Evolutionary conservation across 2,888 invertebrate genomes (phyloP).

Genomic region (Magallana nippona): DNA sequence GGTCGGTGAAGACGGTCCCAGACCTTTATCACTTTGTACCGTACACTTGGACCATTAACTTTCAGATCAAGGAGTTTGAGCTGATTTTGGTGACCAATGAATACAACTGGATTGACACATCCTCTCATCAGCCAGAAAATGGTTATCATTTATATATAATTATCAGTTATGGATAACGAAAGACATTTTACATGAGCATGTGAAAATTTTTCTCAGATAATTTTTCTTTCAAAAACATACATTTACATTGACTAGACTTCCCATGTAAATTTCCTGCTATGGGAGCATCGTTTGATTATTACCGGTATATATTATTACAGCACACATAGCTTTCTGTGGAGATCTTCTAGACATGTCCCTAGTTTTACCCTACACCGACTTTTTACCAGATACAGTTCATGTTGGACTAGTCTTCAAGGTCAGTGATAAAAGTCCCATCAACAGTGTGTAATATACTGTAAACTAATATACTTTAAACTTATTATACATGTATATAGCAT

Average conservation of each 20-base stretch:
- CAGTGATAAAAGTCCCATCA: constrained; percentile 52
- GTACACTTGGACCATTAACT: constrained; percentile 95
- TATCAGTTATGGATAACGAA: no score
- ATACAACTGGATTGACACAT: constrained; percentile 99
- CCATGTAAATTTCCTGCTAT: no score
- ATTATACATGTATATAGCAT: no score
- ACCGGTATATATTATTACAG: constrained; percentile 69
- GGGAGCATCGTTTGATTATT: constrained; percentile 53
- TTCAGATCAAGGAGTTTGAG: constrained; percentile 96
- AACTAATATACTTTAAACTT: no score
- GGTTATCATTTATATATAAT: constrained; percentile 80
- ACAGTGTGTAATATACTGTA: background rate
- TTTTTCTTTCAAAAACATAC: no score
- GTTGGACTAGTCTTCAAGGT: constrained; percentile 94
- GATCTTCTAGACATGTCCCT: constrained; percentile 95
- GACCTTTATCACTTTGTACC: constrained; percentile 97
- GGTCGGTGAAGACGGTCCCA: constrained; percentile 87
- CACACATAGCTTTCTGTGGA: constrained; percentile 94
- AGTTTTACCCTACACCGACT: constrained; percentile 95
- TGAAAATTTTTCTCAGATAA: no score
- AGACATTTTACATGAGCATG: no score
- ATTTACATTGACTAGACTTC: no score
- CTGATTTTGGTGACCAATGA: constrained; percentile 95
- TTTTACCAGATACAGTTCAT: constrained; percentile 92
- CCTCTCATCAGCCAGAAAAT: constrained; percentile 96